A percentile compares a stretch with the other conserved stretches of the same genome.
Conservation (phyloP, 1,140 invertebrate species). For the Saccostrea cuccullata region DNA sequence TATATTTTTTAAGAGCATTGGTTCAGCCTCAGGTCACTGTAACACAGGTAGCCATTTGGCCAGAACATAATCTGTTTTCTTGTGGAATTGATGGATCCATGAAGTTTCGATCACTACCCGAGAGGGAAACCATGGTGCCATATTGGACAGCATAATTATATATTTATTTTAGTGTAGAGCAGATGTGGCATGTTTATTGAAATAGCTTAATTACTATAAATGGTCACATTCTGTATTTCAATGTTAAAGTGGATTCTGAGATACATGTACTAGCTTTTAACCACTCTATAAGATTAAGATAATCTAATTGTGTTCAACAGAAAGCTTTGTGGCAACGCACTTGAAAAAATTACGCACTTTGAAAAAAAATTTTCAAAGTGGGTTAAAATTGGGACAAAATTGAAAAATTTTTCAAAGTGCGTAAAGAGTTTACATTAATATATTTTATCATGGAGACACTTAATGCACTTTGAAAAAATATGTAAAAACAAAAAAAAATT, state of each 20-base stretch:
- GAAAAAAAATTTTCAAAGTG: too few relatives aligned
- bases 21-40: constrained; percentile 97
- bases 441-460: too few relatives aligned
- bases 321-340: too few relatives aligned
- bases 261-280: too few relatives aligned
- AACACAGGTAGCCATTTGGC: constrained; percentile 94
- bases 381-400: too few relatives aligned
- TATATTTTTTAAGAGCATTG: constrained; percentile 97
- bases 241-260: background rate
- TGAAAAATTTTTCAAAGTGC: too few relatives aligned
- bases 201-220: background rate
- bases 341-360: too few relatives aligned
- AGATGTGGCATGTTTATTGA: background rate
- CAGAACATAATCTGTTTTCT: constrained; percentile 91
- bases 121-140: constrained; percentile 69
- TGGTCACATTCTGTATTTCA: background rate
- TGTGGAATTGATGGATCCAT: constrained; percentile 99
- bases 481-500: too few relatives aligned
- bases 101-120: constrained; percentile 94
- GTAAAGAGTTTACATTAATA: too few relatives aligned
- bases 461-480: too few relatives aligned
- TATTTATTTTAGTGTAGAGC: background rate
- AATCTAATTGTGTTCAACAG: background rate
- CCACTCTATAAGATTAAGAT: background rate
- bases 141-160: constrained; percentile 63